Evolutionary conservation across 2,113 vertebrate species (phyloP), one percentile per base, ranked within the genome.

Genomic region (Benitochromis conjunctus): DNA sequence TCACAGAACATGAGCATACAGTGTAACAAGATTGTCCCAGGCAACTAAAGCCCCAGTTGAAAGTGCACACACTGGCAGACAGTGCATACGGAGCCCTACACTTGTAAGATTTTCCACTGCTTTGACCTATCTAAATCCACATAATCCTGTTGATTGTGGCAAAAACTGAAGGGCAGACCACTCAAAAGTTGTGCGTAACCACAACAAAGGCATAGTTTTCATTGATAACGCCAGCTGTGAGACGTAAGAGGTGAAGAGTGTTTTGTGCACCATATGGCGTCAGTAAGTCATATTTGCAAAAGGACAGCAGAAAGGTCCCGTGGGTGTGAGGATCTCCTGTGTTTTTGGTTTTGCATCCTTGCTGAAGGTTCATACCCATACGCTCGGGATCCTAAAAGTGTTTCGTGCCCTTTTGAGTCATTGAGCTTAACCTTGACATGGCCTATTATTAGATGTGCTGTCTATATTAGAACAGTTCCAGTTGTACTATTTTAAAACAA

Each of bases 141-240:
- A 4, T 94, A 92, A 93, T 94, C 85, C 89, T 91, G 89, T 92
- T 95, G 83, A 90, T 93, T 92, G 38, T 82, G 48, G 29, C 64
- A 84, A 85, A 81, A 12, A 16, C 26, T 2, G 60, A 51, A 54
- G 79, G 85, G 82, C 74, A 36, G 80, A 86, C 82, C 90, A 91
- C 87, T 94, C 83, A 36, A 82, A 84, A 9, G 21, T 81, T 90
- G 58, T 90, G 81, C 90, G 55, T 29, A 88, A 91, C 69, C 57
- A 84, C 86, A 93, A 93, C 91, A 90, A 54, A 92, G 55, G 26
- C 24, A 24, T 13, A 77, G 82, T 88, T 90, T 94, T 88, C 82
- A 82, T 90, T 89, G 86, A 88, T 88, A 79, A 89, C 92, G 86
- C 58, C 29, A 6, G 31, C 81, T 77, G 43, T 64, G 78, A 48